phyloP scores from a whole-genome alignment of 64 coral and sea anemone species.

The Montipora cactus region DNA sequence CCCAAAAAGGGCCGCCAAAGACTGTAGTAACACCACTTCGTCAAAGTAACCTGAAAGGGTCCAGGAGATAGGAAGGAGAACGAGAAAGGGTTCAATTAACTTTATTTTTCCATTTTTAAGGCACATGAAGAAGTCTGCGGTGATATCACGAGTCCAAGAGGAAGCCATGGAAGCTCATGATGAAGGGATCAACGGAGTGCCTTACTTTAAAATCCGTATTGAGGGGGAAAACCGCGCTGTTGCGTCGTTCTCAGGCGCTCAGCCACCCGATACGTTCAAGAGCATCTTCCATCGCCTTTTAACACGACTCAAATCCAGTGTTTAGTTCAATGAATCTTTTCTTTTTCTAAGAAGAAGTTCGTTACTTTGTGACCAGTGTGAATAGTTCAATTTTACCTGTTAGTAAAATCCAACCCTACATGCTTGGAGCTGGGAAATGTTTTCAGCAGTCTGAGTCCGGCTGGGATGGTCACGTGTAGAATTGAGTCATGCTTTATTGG shows the following conservation, averaged over 20 bases:
- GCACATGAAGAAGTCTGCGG: conserved; percentile 64
- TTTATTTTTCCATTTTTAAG: neutral
- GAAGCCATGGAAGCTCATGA: conserved; percentile 62
- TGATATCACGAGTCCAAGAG: conserved; percentile 47
- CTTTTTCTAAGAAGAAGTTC: too few species aligned
- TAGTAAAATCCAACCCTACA: too few species aligned
- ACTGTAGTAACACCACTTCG: too few species aligned
- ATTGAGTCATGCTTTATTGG: too few species aligned
- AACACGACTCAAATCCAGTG: conserved; percentile 65
- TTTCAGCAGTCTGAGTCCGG: too few species aligned
- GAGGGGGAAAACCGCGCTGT: conserved; percentile 41
- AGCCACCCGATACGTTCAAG: conserved; percentile 84
- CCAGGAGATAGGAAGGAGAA: too few species aligned
- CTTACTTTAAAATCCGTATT: conserved; percentile 75
- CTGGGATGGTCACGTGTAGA: too few species aligned
- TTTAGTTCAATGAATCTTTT: conserved; percentile 24
- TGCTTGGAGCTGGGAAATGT: too few species aligned
- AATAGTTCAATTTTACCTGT: too few species aligned
- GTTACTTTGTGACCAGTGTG: neutral
- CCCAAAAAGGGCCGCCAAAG: too few species aligned
- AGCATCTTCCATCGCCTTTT: conserved; percentile 79
- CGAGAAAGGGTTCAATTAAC: too few species aligned
- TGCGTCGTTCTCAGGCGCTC: conserved; percentile 80
- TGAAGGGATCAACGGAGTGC: conserved; percentile 85
- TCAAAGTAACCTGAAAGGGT: too few species aligned